Evolutionary conservation across 2,113 vertebrate genomes (phyloP), one percentile per base, ranked within the genome.

Genomic region (Salvelinus namaycush): DNA sequence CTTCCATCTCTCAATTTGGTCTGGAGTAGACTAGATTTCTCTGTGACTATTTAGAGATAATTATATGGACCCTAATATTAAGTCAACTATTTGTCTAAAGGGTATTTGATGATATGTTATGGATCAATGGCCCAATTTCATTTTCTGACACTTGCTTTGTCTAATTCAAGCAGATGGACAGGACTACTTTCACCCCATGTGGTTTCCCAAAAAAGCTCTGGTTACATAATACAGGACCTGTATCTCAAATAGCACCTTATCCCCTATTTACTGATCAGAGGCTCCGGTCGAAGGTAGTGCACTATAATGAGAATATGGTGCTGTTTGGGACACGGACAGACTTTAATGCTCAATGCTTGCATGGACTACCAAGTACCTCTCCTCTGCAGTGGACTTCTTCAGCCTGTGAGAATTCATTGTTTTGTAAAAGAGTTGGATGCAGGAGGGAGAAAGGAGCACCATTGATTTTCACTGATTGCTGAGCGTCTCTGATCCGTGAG

Each of bases 391-490:
- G 59, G 67, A 72, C 72, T 71, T 69, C 48, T 67, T 70, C 72
- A 77, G 66, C 73, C 76, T 68, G 54, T 81, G 69, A 66, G 71
- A 83, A 79, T 81, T 77, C 81, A 87, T 83, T 75, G 86, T 76
- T 76, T 72, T 73, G 49, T 67, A 27, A 81, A 80, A 70, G 16
- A 79, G 68, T 78, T 74, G 72, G 70, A 69, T 68, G 49, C 24
- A 57, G 60, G 59, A 65, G 65, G 31, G 69, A 72, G 13, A 69
- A 60, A 77, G 65, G 60, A 78, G 76, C 64, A 66, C 54, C 74
- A 84, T 73, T 77, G 78, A 84, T 84, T 84, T 76, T 72, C 77
- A 83, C 76, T 76, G 83, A 83, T 85, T 77, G 76, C 68, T 75
- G 60, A 62, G 54, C 78, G 69, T 68, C 74, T 83, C 77, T 83